phyloP scores from a whole-genome alignment of 2,888 invertebrate genomes.

The Microctonus brassicae region DNA sequence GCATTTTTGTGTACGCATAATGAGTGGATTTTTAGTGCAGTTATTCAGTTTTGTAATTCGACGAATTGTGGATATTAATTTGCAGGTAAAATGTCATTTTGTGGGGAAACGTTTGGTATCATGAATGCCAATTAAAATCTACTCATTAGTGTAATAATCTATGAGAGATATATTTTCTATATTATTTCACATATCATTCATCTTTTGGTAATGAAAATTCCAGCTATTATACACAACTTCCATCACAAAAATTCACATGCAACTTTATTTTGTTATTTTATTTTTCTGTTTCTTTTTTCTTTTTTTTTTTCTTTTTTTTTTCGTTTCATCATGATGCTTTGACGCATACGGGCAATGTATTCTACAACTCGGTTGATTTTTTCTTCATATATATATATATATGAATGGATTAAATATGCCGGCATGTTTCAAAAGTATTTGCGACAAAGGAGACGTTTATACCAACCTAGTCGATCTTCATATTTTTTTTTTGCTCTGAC shows the following conservation, averaged over 20 bases:
- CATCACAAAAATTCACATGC: not conserved
- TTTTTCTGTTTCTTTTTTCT: conserved; percentile 26
- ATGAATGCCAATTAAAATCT: conserved; percentile 41
- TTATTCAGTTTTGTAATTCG: conserved; percentile 32
- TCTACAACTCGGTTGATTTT: conserved; percentile 43
- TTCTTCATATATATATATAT: conserved; percentile 31
- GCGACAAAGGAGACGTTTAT: conserved; percentile 44
- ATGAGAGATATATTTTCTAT: too few relatives aligned
- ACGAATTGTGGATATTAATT: conserved; percentile 45
- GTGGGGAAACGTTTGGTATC: conserved; percentile 8
- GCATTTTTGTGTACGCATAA: not conserved
- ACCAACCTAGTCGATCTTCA: not conserved
- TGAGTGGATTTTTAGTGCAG: not conserved
- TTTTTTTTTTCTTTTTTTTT: not conserved
- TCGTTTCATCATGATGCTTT: conserved; percentile 30
- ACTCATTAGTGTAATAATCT: not conserved
- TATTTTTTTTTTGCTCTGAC: conserved; percentile 37
- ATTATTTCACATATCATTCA: not conserved
- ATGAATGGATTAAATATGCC: conserved; percentile 53
- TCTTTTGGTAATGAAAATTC: not conserved
- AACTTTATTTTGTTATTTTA: not conserved
- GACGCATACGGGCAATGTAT: conserved; percentile 16
- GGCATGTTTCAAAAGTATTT: conserved; percentile 51
- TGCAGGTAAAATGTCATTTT: conserved; percentile 41
- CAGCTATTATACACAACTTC: too few relatives aligned